phyloP scores from a whole-genome alignment of 2,113 vertebrate species.

The Sialia sialis region DNA sequence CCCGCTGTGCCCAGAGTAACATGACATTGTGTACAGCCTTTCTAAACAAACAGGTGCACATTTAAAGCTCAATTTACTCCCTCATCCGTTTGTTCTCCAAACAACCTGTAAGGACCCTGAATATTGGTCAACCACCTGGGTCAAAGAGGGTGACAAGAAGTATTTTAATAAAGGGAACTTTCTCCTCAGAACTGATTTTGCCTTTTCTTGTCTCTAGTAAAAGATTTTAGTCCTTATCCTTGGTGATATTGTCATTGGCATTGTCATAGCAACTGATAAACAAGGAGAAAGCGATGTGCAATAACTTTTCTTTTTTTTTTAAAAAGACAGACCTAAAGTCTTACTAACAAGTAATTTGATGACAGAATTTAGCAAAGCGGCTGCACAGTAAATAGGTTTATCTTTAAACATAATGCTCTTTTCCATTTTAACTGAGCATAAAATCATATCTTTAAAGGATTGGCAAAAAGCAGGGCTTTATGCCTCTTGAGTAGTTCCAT shows the following conservation, averaged over 20 bases:
- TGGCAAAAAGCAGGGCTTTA: constrained; percentile 18
- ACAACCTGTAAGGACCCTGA: background rate
- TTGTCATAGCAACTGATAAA: constrained; percentile 55
- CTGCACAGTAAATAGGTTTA: constrained; percentile 58
- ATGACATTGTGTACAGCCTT: background rate
- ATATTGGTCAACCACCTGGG: background rate
- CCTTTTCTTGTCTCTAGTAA: background rate
- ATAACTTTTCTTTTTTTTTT: background rate
- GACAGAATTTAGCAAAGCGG: constrained; percentile 58
- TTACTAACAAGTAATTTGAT: constrained; percentile 64
- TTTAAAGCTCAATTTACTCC: background rate
- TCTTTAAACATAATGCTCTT: constrained; percentile 72
- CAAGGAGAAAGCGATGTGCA: constrained; percentile 26
- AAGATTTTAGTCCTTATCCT: background rate
- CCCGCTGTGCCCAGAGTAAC: background rate
- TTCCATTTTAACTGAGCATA: constrained; percentile 76
- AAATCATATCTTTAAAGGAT: constrained; percentile 71
- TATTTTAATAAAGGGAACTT: background rate
- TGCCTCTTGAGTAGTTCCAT: constrained; percentile 66
- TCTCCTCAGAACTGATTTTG: background rate
- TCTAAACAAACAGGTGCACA: background rate
- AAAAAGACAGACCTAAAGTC: constrained; percentile 30
- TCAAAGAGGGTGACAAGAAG: background rate
- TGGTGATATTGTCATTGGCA: constrained; percentile 34
- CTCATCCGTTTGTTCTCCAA: background rate